Evolutionary conservation across 2,113 vertebrate species (phyloP), one percentile per base, ranked within the genome.

Genomic region (Perca schrenkii): DNA sequence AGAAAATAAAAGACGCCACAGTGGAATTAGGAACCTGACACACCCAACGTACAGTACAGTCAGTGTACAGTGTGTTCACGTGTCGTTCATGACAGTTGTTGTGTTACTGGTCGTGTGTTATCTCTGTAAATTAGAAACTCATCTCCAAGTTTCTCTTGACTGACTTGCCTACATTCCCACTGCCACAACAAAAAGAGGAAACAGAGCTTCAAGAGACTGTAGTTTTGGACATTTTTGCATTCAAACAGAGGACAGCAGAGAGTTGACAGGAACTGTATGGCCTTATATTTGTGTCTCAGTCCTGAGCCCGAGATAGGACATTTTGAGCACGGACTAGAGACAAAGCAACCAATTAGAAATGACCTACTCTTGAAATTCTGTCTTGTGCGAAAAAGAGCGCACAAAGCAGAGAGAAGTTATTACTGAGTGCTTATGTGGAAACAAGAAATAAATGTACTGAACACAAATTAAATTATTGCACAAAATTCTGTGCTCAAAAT

Each of bases 1-100:
- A 71, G 46, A 74, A n/a, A 77, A 63, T 60, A 54, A 77, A 80
- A 77, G 58, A 76, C 8, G 10, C 19, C 63, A 54, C 46, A 21
- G 58, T 53, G 67, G 34, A 80, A 62, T 17, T 43, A 54, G 63
- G 54, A 71, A 79, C 69, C 49, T 19, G 47, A 62, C 73, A 61
- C 61, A 65, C 73, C 67, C 46, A 17, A 31, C 34, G 25, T 17
- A 8, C 4, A 46, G 31, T 6, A 22, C 8, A 47, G 60, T n/a
- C 2, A 34, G 43, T 28, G n/a, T n/a, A 17, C 16, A 3, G 28
- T 14, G 7, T 7, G 60, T 13, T 34, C 22, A 64, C 25, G 15
- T 58, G 21, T 58, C 6, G 3, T 13, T 64, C 3, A 17, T 25
- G 66, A 16, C 36, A 46, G 14, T 28, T 63, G 28, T 57, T 74